phyloP scores from a whole-genome alignment of 1,140 invertebrate genomes.

The Lutraria rhynchaena region DNA sequence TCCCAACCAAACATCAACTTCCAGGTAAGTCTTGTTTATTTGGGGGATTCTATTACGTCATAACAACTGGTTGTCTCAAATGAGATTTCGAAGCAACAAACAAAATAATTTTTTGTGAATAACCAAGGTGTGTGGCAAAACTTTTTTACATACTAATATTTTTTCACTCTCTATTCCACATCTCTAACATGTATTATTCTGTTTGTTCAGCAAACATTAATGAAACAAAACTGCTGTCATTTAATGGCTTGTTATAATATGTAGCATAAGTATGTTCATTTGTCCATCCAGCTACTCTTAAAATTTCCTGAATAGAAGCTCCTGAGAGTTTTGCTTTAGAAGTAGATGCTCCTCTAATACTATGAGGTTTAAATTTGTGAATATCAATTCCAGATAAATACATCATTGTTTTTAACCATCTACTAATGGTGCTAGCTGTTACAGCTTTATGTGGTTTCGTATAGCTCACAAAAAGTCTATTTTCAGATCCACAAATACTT shows the following conservation, averaged over 20 bases:
- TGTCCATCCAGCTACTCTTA: conserved; percentile 23
- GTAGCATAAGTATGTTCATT: conserved; percentile 15
- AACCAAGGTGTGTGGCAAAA: background rate
- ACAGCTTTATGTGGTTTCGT: conserved; percentile 29
- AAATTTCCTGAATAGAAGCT: conserved; percentile 7
- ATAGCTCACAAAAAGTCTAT: conserved; percentile 40
- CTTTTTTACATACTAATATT: background rate
- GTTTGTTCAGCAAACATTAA: background rate
- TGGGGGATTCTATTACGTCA: too few relatives aligned
- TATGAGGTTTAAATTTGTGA: background rate
- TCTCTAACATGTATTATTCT: background rate
- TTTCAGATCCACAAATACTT: conserved; percentile 1
- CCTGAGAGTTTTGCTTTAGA: background rate
- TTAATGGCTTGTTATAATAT: conserved; percentile 7
- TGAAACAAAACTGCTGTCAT: background rate
- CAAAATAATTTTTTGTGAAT: background rate
- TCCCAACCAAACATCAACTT: too few relatives aligned
- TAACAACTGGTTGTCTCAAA: background rate
- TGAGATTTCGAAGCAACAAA: conserved; percentile 11
- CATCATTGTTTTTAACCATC: conserved; percentile 38
- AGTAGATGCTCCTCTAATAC: conserved; percentile 16
- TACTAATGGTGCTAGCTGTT: conserved; percentile 10
- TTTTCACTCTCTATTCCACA: background rate
- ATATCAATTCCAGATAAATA: conserved; percentile 27
- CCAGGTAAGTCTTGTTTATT: too few relatives aligned